A percentile compares a stretch with the other conserved stretches of the same genome.
Evolutionary conservation across 1,140 invertebrate species (phyloP).

Genomic region (Drosophila insularis): DNA sequence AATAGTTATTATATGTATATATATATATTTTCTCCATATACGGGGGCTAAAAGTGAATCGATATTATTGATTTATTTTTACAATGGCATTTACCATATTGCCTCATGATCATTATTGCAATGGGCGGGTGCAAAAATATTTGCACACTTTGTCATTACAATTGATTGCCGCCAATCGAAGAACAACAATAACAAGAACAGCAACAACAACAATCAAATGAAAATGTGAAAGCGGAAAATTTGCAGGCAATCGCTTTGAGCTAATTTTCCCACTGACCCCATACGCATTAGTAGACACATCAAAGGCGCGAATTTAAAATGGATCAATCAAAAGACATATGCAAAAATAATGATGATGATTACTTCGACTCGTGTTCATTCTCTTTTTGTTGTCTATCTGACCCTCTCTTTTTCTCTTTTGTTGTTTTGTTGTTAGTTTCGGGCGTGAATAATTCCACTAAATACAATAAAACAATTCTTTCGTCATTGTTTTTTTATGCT

Average conservation of each 20-base stretch:
- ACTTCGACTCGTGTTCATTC: not conserved
- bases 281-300: not conserved
- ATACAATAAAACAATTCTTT: constrained; percentile 73
- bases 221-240: not conserved
- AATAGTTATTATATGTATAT: constrained; percentile 36
- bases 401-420: not conserved
- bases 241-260: not conserved
- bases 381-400: not conserved
- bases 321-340: constrained; percentile 41
- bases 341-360: not conserved
- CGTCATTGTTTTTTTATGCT: not conserved
- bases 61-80: constrained; percentile 65
- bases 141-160: constrained; percentile 70
- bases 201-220: not conserved
- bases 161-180: constrained; percentile 66
- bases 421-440: constrained; percentile 71
- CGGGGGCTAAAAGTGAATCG: constrained; percentile 36
- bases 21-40: constrained; percentile 7
- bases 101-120: constrained; percentile 27
- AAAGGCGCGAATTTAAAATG: constrained; percentile 36
- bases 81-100: constrained; percentile 44
- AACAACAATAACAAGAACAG: constrained; percentile 31
- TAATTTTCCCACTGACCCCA: not conserved
- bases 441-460: constrained; percentile 79
- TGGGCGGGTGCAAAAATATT: constrained; percentile 49